A percentile compares a stretch with the other conserved stretches of the same genome.
Conservation (phyloP, 2,797 vertebrate species). For the Sebastes nivosus region DNA sequence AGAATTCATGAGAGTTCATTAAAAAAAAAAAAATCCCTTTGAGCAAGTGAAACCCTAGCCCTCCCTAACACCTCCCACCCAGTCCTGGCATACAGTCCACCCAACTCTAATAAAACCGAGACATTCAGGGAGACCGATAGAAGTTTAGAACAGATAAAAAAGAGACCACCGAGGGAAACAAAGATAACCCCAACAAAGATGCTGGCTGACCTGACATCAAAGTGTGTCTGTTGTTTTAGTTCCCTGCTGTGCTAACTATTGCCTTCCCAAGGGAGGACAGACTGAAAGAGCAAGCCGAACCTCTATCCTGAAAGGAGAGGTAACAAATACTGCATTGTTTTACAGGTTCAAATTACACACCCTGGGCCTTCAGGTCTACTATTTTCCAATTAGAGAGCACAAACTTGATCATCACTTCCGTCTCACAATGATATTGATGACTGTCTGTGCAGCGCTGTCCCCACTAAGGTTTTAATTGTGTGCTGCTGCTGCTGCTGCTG, state of each 20-base stretch:
- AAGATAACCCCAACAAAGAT: conserved; percentile 51
- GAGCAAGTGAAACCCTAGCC: conserved; percentile 17
- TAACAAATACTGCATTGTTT: neutral
- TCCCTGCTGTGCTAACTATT: conserved; percentile 36
- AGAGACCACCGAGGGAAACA: conserved; percentile 30
- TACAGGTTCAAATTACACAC: conserved; percentile 10
- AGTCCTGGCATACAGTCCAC: neutral
- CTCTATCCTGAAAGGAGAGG: neutral
- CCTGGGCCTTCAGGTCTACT: neutral
- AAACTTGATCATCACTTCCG: conserved; percentile 12
- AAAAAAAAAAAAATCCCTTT: conserved; percentile 28
- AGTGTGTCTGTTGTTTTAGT: conserved; percentile 51
- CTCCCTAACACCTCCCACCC: neutral
- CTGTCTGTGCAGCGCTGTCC: conserved; percentile 9
- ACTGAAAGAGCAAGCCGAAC: conserved; percentile 34
- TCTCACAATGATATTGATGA: conserved; percentile 25
- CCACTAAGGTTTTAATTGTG: conserved; percentile 39
- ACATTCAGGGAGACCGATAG: conserved; percentile 29
- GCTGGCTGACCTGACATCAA: conserved; percentile 64
- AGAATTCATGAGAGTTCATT: conserved; percentile 54
- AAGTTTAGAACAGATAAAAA: conserved; percentile 47
- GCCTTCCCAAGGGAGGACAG: conserved; percentile 35
- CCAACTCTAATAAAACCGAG: conserved; percentile 20
- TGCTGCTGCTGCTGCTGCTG: conserved; percentile 11
- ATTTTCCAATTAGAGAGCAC: conserved; percentile 40